A percentile compares a stretch with the other conserved stretches of the same genome.
phyloP scores from a whole-genome alignment of 2,113 vertebrate species.

The Chrysochloris asiatica region DNA sequence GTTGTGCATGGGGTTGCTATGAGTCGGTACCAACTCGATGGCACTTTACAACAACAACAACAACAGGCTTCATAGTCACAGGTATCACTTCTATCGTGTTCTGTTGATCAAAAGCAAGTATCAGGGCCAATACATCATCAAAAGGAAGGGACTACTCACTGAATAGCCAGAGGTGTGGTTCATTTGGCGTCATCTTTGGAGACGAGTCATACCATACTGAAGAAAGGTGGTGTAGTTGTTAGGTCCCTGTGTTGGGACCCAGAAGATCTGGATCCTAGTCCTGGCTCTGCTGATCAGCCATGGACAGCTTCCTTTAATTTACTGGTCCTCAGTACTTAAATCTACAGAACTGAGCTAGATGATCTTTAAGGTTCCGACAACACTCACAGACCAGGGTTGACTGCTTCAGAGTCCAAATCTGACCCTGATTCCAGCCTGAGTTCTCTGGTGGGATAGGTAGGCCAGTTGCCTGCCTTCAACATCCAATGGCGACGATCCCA shows the following conservation, averaged over 20 bases:
- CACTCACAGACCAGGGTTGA: not conserved
- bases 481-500: fast-evolving
- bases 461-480: too few species aligned
- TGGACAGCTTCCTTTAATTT: not conserved
- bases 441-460: too few species aligned
- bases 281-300: not conserved
- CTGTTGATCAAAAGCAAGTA: not conserved
- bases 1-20: too few species aligned
- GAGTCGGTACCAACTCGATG: too few species aligned
- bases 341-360: not conserved
- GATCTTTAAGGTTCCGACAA: not conserved
- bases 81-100: not conserved
- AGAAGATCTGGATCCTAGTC: not conserved
- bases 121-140: not conserved
- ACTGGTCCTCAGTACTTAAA: not conserved
- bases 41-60: too few species aligned
- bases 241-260: not conserved
- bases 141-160: not conserved
- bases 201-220: not conserved
- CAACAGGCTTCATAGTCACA: too few species aligned
- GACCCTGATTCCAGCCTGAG: not conserved
- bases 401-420: fast-evolving
- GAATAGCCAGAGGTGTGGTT: not conserved
- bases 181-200: not conserved
- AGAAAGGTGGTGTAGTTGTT: not conserved